Evolutionary conservation across 2,888 invertebrate genomes (phyloP).

Genomic region (Neria commutata): DNA sequence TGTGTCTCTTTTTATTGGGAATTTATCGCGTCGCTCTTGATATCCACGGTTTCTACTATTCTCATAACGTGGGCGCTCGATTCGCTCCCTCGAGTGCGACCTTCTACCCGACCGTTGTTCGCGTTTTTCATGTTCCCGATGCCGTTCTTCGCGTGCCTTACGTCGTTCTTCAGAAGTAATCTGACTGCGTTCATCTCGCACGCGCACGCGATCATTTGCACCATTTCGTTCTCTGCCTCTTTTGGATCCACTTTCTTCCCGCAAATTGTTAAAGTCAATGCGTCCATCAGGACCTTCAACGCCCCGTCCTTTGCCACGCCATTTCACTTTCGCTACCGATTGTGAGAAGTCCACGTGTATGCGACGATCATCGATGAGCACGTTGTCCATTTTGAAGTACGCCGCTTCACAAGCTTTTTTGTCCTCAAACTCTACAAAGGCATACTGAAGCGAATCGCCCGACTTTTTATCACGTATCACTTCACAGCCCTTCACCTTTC

Average conservation of each 20-base stretch:
- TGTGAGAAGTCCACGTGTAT: slow-evolving; percentile 99
- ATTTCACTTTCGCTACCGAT: slow-evolving; percentile 92
- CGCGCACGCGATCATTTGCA: neutral
- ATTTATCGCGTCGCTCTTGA: slow-evolving; percentile 11
- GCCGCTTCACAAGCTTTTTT: slow-evolving; percentile 94
- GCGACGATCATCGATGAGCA: slow-evolving; percentile 95
- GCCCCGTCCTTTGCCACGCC: slow-evolving; percentile 87
- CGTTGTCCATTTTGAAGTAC: slow-evolving; percentile 99
- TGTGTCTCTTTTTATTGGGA: neutral
- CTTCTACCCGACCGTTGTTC: slow-evolving; percentile 23
- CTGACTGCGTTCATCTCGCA: neutral
- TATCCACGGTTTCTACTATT: neutral
- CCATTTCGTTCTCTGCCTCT: neutral
- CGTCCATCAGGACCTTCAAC: slow-evolving; percentile 60
- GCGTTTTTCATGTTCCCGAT: slow-evolving; percentile 40
- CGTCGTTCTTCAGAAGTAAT: slow-evolving; percentile 33
- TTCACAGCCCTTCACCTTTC: slow-evolving; percentile 91
- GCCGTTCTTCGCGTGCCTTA: slow-evolving; percentile 44
- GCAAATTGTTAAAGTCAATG: slow-evolving; percentile 53
- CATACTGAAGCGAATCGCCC: slow-evolving; percentile 96
- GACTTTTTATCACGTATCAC: slow-evolving; percentile 93
- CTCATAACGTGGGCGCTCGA: slow-evolving; percentile 7
- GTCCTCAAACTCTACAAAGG: slow-evolving; percentile 96
- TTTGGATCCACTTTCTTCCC: slow-evolving; percentile 9
- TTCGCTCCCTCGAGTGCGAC: slow-evolving; percentile 10